phyloP scores from a whole-genome alignment of 2,888 invertebrate species.

The Charanyca ferruginea region DNA sequence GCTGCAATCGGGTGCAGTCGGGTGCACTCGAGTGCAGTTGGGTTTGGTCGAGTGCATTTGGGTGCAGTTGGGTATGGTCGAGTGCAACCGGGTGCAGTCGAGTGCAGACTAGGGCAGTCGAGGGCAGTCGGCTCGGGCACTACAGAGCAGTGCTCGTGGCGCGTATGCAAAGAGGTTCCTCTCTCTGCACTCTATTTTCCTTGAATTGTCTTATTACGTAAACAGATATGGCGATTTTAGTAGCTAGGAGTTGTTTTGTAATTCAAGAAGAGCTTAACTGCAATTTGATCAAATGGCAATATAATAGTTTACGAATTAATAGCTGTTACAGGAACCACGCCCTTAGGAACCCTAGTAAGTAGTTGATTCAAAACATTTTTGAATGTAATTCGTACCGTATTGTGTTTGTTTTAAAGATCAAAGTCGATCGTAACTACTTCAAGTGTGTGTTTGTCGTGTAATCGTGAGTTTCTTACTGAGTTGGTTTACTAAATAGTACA shows the following conservation, averaged over 20 bases:
- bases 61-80: neutral
- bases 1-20: too few relatives aligned
- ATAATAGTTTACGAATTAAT: too few relatives aligned
- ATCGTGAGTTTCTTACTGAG: too few relatives aligned
- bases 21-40: too few relatives aligned
- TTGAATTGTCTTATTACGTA: neutral
- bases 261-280: too few relatives aligned
- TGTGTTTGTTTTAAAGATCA: neutral
- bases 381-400: neutral
- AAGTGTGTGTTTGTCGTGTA: too few relatives aligned
- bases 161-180: constrained; percentile 6
- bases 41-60: neutral
- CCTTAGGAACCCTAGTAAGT: too few relatives aligned
- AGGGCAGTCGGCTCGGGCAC: neutral
- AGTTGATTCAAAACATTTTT: too few relatives aligned
- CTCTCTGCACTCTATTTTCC: neutral
- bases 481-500: neutral
- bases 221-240: too few relatives aligned
- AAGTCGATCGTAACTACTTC: neutral
- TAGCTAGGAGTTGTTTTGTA: too few relatives aligned
- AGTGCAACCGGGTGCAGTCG: neutral
- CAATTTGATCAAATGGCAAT: too few relatives aligned
- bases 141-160: neutral
- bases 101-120: neutral
- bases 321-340: too few relatives aligned